Evolutionary conservation across 30 jellyfish, hydroid and myxozoan genomes (phyloP).

Genomic region (Turritopsis rubra): DNA sequence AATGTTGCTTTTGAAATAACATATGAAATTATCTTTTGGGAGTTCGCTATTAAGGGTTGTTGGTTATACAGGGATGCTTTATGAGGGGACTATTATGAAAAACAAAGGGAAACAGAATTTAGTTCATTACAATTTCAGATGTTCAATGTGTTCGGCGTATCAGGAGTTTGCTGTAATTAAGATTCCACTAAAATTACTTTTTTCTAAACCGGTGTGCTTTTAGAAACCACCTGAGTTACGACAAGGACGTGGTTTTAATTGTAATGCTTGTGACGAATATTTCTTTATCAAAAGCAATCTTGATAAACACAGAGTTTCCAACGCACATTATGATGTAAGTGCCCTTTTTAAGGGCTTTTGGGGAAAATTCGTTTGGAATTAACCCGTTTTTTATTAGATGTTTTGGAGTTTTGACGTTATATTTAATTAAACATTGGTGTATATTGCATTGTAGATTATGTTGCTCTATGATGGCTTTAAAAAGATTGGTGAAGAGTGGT

Average conservation of each 20-base stretch:
- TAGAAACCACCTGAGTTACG: conserved; percentile 15
- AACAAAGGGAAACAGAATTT: too few species aligned
- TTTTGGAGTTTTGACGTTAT: not conserved
- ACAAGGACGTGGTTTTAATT: conserved; percentile 1
- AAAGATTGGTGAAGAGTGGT: not conserved
- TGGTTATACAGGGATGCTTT: too few species aligned
- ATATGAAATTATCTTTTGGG: too few species aligned
- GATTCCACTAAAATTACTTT: too few species aligned
- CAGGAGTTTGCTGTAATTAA: too few species aligned
- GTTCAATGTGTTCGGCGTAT: too few species aligned
- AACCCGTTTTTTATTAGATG: not conserved
- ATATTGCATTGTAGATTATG: not conserved
- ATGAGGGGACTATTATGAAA: too few species aligned
- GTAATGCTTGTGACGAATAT: conserved; percentile 14
- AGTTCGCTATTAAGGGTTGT: too few species aligned
- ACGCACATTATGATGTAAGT: conserved; percentile 3
- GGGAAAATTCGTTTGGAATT: not conserved
- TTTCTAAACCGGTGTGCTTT: too few species aligned
- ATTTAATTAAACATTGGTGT: too few species aligned
- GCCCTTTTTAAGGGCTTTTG: not conserved
- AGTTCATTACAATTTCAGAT: too few species aligned
- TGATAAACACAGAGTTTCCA: not conserved
- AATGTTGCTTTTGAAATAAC: too few species aligned
- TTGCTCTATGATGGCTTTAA: not conserved
- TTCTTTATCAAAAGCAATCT: not conserved